Evolutionary conservation across 2,888 invertebrate species (phyloP).

Genomic region (Cephus rjabovi): DNA sequence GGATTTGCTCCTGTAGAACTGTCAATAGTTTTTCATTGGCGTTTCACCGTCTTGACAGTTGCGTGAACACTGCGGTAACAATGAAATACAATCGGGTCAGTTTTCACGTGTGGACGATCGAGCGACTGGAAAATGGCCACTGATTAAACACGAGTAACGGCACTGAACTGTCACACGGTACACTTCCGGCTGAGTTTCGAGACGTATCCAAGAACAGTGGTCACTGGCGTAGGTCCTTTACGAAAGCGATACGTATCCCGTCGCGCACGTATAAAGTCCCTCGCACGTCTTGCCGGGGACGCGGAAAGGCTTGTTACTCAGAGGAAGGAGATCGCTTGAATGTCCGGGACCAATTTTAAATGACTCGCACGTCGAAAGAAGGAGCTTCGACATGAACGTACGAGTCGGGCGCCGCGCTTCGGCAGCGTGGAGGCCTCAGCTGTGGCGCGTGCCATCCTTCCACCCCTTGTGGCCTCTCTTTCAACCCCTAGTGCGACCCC

Average conservation of each 20-base stretch:
- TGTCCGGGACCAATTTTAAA: neutral
- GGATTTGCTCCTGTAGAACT: neutral
- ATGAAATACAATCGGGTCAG: neutral
- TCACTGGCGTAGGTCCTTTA: neutral
- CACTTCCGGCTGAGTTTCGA: neutral
- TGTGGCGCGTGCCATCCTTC: slow-evolving; percentile 41
- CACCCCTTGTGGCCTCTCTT: slow-evolving; percentile 17
- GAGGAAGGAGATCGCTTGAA: neutral
- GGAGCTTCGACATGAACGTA: neutral
- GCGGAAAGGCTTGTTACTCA: neutral
- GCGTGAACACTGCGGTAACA: neutral
- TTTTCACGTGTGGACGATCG: neutral
- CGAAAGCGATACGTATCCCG: neutral
- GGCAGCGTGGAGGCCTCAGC: slow-evolving; percentile 38
- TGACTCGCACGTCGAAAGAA: neutral
- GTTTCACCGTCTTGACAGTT: neutral
- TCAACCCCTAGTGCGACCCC: slow-evolving; percentile 2
- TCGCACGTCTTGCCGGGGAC: neutral
- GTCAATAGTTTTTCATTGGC: neutral
- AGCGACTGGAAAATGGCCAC: neutral
- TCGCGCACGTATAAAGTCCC: neutral
- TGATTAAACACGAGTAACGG: neutral
- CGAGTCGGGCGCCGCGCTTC: slow-evolving; percentile 15
- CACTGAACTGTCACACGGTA: neutral
- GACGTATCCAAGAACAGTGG: neutral